phyloP scores from a whole-genome alignment of 92 coral and sea anemone species.

The Zoanthus gigantus region DNA sequence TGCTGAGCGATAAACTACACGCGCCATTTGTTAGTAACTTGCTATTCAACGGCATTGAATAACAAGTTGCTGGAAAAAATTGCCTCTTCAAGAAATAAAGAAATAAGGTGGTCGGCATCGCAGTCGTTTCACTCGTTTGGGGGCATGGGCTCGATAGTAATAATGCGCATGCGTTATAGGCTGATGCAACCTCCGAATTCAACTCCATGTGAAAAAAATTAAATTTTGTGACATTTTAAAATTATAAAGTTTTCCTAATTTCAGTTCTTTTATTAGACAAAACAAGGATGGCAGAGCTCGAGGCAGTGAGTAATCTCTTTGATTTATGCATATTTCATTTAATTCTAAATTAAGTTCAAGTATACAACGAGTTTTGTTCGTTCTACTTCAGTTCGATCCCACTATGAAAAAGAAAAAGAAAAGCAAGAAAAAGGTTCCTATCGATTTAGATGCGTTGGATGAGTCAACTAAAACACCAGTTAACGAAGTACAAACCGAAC shows the following conservation, averaged over 20 bases:
- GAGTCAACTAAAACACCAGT: constrained; percentile 62
- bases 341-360: background rate
- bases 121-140: no score
- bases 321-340: background rate
- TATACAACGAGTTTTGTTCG: background rate
- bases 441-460: constrained; percentile 87
- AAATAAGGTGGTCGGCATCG: no score
- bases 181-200: constrained; percentile 86
- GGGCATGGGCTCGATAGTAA: constrained; percentile 19
- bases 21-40: no score
- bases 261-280: background rate
- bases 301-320: constrained; percentile 69
- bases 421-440: constrained; percentile 76
- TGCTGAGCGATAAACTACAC: no score
- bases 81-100: background rate
- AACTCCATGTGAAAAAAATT: constrained; percentile 52
- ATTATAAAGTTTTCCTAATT: background rate
- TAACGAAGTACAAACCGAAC: constrained; percentile 61
- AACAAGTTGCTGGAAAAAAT: no score
- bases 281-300: constrained; percentile 81
- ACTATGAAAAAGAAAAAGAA: constrained; percentile 98
- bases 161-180: constrained; percentile 77
- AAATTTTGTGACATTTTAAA: background rate
- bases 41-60: no score
- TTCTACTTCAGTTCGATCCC: constrained; percentile 60